Percentiles rank a stretch among this genome's conserved stretches.
Evolutionary conservation across 2,888 invertebrate genomes (phyloP).

Genomic region (Metellina segmentata): DNA sequence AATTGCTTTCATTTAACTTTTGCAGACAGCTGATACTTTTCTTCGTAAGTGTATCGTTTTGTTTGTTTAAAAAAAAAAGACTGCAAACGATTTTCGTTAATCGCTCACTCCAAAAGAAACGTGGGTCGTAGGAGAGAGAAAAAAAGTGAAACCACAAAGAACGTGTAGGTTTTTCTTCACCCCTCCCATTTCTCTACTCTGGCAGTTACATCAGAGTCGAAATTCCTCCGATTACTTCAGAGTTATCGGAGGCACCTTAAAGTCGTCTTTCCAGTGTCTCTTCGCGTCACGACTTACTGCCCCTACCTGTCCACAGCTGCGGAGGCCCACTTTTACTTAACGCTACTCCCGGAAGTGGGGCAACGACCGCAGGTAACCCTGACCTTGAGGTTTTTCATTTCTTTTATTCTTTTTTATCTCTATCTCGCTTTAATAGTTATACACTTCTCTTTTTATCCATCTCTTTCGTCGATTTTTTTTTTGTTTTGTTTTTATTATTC

Average conservation of each 20-base stretch:
- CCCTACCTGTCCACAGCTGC: slow-evolving; percentile 49
- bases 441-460: slow-evolving; percentile 4
- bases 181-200: neutral
- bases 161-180: neutral
- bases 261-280: slow-evolving; percentile 17
- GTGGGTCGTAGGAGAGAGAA: neutral
- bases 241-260: neutral
- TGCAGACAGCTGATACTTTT: no score
- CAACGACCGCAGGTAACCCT: slow-evolving; percentile 73
- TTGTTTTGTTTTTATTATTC: neutral
- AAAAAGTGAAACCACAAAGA: neutral
- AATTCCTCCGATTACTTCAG: slow-evolving; percentile 15
- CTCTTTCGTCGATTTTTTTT: neutral
- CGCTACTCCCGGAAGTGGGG: slow-evolving; percentile 71
- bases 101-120: neutral
- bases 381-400: slow-evolving; percentile 58
- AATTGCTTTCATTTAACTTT: no score
- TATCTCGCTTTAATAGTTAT: slow-evolving; percentile 1
- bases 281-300: slow-evolving; percentile 23
- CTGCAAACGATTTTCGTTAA: neutral
- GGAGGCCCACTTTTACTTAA: slow-evolving; percentile 75
- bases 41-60: no score
- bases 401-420: slow-evolving; percentile 6
- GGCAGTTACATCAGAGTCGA: neutral
- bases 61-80: no score